Percentiles rank a stretch among this genome's conserved stretches.
phyloP scores from a whole-genome alignment of 2,797 vertebrate species.

The Takifugu rubripes region DNA sequence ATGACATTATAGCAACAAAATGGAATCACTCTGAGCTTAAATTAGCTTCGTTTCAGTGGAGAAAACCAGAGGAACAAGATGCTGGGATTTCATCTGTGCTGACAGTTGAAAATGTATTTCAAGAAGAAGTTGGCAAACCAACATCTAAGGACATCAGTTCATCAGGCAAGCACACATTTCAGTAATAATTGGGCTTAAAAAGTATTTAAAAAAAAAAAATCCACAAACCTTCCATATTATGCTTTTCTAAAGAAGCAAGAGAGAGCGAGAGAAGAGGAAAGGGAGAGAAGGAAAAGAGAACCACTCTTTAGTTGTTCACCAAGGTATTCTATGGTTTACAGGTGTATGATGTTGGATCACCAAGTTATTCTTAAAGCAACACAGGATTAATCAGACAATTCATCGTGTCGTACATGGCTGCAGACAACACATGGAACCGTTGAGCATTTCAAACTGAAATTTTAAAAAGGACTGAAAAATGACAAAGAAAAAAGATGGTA shows the following conservation, averaged over 20 bases:
- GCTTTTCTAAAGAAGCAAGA: conserved; percentile 86
- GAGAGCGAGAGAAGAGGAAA: conserved; percentile 50
- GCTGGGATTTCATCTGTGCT: conserved; percentile 36
- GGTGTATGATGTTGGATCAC: conserved; percentile 74
- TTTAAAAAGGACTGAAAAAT: background rate
- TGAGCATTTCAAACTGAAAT: background rate
- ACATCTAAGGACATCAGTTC: conserved; percentile 72
- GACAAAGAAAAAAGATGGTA: background rate
- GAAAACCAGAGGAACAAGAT: conserved; percentile 47
- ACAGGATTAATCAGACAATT: conserved; percentile 19
- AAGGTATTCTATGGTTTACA: conserved; percentile 48
- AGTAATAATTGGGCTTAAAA: conserved; percentile 58
- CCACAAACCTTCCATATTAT: conserved; percentile 89
- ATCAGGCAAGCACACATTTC: conserved; percentile 73
- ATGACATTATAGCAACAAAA: conserved; percentile 30
- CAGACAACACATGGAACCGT: too few species aligned
- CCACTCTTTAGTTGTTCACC: conserved; percentile 77
- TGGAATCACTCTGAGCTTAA: conserved; percentile 24
- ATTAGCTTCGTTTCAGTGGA: conserved; percentile 38
- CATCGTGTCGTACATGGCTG: too few species aligned
- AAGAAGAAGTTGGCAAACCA: conserved; percentile 78
- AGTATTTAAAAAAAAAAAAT: conserved; percentile 65
- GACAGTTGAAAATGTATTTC: conserved; percentile 59
- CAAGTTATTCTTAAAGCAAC: conserved; percentile 75
- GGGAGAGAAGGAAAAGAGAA: conserved; percentile 74